These are phyloP conservation scores for Diorhabda elongata DNA, from an alignment of 1,140 invertebrate genomes.

Conservation along the genomic window DNA sequence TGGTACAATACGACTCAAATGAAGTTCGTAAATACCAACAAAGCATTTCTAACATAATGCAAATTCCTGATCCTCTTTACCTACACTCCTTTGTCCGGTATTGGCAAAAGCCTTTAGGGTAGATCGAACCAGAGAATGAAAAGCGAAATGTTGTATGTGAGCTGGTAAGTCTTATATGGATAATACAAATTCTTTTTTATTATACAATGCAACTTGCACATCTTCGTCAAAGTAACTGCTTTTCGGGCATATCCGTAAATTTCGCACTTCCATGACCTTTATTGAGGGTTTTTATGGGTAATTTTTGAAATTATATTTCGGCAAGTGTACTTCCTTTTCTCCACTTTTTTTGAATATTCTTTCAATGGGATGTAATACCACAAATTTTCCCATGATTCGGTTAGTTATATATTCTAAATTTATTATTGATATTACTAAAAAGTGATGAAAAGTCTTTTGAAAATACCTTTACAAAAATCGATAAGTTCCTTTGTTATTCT, in stretches of 20 bases:
- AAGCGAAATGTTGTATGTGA: background rate
- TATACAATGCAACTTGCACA: slow-evolving; percentile 9
- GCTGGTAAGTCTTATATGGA: background rate
- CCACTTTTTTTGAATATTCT: too few species aligned
- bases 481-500: too few species aligned
- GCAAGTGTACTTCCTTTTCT: too few species aligned
- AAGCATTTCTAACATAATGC: background rate
- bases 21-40: background rate
- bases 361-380: too few species aligned
- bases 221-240: slow-evolving; percentile 6
- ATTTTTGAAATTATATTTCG: background rate
- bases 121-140: slow-evolving; percentile 7
- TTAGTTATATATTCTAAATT: too few species aligned
- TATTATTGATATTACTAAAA: too few species aligned
- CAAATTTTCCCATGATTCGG: too few species aligned
- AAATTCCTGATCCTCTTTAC: background rate
- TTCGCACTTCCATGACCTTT: background rate
- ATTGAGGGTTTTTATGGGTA: slow-evolving; percentile 1
- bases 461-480: too few species aligned
- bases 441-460: too few species aligned
- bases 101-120: background rate
- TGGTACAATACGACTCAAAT: background rate
- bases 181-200: slow-evolving; percentile 4
- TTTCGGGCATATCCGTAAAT: slow-evolving; percentile 6
- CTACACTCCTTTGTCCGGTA: slow-evolving; percentile 5